A percentile compares a stretch with the other conserved stretches of the same genome.
Conservation (phyloP, 2,113 vertebrate genomes). For the Excalfactoria chinensis region DNA sequence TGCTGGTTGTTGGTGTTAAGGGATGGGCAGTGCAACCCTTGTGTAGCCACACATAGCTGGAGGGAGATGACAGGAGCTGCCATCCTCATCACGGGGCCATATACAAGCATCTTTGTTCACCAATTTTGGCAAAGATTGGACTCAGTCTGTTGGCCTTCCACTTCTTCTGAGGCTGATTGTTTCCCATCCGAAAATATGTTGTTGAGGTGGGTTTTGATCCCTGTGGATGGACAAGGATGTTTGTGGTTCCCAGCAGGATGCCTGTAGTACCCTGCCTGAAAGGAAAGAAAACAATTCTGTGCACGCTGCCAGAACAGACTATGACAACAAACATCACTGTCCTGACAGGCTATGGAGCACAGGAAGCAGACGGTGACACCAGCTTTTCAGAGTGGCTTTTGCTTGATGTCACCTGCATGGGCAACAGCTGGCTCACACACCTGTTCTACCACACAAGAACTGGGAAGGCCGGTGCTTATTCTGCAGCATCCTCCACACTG, state of each 20-base stretch:
- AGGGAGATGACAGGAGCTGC: background rate
- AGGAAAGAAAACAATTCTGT: conserved; percentile 10
- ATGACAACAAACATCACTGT: conserved; percentile 33
- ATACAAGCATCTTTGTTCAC: background rate
- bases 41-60: background rate
- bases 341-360: background rate
- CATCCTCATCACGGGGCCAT: background rate
- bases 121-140: background rate
- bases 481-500: background rate
- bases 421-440: background rate
- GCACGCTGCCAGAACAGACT: background rate
- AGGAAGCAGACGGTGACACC: background rate
- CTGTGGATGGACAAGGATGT: background rate
- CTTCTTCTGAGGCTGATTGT: background rate
- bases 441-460: background rate
- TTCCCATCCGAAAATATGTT: conserved; percentile 8
- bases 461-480: background rate
- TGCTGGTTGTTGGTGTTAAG: background rate
- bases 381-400: background rate
- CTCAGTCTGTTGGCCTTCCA: background rate
- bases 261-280: fast-evolving
- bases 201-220: background rate
- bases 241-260: conserved; percentile 36
- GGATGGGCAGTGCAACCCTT: background rate
- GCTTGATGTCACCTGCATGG: background rate